These are phyloP conservation scores for Meandrina meandrites DNA, from an alignment of 92 coral and sea anemone species.

Conservation along the genomic window DNA sequence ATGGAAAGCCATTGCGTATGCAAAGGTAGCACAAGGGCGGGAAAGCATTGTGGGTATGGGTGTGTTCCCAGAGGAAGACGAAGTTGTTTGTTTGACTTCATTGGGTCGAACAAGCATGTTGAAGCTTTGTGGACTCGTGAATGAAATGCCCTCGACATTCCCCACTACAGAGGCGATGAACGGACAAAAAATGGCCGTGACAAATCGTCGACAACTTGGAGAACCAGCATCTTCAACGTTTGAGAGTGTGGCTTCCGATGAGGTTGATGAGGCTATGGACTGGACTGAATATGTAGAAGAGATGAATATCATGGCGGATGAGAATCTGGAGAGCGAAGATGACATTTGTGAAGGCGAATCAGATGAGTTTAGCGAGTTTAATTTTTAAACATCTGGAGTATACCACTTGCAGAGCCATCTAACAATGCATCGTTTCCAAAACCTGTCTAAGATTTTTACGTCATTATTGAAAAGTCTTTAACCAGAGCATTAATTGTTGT, in stretches of 20 bases:
- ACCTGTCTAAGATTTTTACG: neutral
- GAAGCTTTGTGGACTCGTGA: neutral
- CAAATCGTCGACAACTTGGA: neutral
- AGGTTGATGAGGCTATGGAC: neutral
- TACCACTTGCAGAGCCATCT: neutral
- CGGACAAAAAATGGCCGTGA: neutral
- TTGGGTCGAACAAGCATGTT: neutral
- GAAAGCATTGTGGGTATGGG: constrained; percentile 3
- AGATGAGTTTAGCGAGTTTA: neutral
- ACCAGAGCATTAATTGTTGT: neutral
- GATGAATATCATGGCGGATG: neutral
- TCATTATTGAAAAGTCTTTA: neutral
- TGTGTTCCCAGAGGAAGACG: neutral
- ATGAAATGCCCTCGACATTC: neutral
- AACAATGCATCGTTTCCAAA: too few relatives aligned
- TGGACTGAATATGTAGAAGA: neutral
- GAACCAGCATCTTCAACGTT: neutral
- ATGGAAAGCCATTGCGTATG: constrained; percentile 33
- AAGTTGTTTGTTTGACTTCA: constrained; percentile 5
- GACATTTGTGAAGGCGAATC: neutral
- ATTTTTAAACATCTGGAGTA: neutral
- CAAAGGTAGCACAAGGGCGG: neutral
- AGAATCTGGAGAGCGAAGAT: neutral
- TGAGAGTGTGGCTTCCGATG: neutral
- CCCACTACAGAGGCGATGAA: neutral